These are phyloP conservation scores for Ceraclea dissimilis DNA, from an alignment of 2,888 invertebrate species.

Conservation along the genomic window DNA sequence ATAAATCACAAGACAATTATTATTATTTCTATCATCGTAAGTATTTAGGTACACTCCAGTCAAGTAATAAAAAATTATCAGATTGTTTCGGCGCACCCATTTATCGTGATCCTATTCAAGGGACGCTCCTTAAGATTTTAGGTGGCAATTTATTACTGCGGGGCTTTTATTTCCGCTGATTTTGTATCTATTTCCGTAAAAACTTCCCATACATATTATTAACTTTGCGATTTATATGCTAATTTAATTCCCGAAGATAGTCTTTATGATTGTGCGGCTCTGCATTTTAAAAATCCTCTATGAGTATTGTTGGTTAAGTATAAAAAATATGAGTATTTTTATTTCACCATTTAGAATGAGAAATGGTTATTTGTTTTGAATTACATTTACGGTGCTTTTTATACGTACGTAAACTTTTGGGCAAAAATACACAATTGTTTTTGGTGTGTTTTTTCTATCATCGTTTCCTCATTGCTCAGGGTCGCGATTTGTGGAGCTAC, in stretches of 20 bases:
- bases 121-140: not conserved
- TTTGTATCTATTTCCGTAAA: conserved; percentile 2
- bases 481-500: no score
- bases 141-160: not conserved
- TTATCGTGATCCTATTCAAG: not conserved
- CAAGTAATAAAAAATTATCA: not conserved
- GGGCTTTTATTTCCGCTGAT: conserved; percentile 2
- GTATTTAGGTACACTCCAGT: not conserved
- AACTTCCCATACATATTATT: conserved; percentile 2
- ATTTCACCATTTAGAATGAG: no score
- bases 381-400: no score
- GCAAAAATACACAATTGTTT: no score
- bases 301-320: no score
- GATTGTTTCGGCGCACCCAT: not conserved
- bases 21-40: no score
- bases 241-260: not conserved
- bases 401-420: no score
- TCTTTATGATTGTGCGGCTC: not conserved
- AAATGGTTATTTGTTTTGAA: no score
- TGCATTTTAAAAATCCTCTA: not conserved
- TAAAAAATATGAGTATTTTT: no score
- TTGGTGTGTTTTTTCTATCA: no score
- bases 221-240: conserved; percentile 1
- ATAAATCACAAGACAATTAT: no score
- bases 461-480: no score